Percentiles rank a stretch among this genome's conserved stretches.
Evolutionary conservation across 2,113 vertebrate species (phyloP).

Genomic region (Benitochromis conjunctus): DNA sequence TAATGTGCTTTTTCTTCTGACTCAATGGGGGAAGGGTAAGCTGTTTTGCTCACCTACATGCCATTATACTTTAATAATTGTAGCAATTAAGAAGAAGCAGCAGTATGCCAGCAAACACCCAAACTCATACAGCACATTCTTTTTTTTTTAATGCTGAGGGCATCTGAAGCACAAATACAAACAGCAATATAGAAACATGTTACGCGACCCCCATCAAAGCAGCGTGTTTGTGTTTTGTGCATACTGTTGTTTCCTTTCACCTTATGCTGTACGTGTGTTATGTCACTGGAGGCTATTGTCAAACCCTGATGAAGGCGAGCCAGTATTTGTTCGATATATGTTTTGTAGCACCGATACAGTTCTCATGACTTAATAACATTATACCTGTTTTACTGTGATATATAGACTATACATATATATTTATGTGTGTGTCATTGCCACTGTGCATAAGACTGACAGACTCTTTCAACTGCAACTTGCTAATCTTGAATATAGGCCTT

Average conservation of each 20-base stretch:
- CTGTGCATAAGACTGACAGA: neutral
- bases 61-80: neutral
- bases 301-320: neutral
- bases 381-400: conserved; percentile 46
- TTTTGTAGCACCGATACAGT: conserved; percentile 45
- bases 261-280: neutral
- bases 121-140: neutral
- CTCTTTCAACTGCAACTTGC: neutral
- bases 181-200: conserved; percentile 43
- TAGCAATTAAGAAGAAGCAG: conserved; percentile 42
- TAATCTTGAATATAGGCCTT: conserved; percentile 1
- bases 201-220: conserved; percentile 21
- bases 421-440: conserved; percentile 10
- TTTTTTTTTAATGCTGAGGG: neutral
- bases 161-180: conserved; percentile 34
- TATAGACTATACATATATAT: neutral
- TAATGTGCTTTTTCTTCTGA: neutral
- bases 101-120: conserved; percentile 27
- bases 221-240: conserved; percentile 46
- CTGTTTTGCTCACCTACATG: neutral
- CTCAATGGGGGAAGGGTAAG: neutral
- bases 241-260: conserved; percentile 20
- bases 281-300: neutral
- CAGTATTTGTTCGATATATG: conserved; percentile 29
- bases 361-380: conserved; percentile 17